Conservation (phyloP, 1,140 invertebrate genomes). For the Drosophila oshimai region DNA sequence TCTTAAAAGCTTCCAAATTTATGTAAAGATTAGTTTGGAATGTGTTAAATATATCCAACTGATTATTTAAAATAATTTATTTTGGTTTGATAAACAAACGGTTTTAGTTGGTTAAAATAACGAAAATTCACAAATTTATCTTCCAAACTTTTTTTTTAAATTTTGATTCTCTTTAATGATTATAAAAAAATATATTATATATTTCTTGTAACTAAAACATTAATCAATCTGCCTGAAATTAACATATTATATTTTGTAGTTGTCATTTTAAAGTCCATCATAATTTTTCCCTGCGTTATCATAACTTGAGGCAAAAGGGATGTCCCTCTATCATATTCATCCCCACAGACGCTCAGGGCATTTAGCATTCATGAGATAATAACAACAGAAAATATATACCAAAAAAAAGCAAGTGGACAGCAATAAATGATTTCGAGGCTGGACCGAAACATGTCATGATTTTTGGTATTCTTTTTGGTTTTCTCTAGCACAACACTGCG, state of each 20-base stretch:
- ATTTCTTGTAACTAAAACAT: too few species aligned
- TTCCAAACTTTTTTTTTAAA: too few species aligned
- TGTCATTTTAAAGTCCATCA: background rate
- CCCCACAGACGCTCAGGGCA: constrained; percentile 44
- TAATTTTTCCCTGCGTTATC: background rate
- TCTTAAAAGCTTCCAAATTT: too few species aligned
- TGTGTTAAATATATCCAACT: too few species aligned
- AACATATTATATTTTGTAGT: background rate
- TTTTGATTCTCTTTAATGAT: too few species aligned
- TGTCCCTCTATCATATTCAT: constrained; percentile 20
- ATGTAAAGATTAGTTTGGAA: too few species aligned
- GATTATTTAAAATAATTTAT: too few species aligned
- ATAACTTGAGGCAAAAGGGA: constrained; percentile 24
- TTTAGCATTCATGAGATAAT: constrained; percentile 81
- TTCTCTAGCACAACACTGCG: constrained; percentile 56
- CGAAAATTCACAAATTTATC: too few species aligned
- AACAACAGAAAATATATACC: constrained; percentile 34
- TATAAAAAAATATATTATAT: too few species aligned
- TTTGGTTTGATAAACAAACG: too few species aligned
- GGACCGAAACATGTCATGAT: constrained; percentile 47
- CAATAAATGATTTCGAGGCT: constrained; percentile 69
- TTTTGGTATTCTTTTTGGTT: constrained; percentile 25
- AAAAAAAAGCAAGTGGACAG: constrained; percentile 63
- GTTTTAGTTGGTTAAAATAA: too few species aligned
- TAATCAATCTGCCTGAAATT: too few species aligned